Percentiles rank a stretch among this genome's conserved stretches.
phyloP scores from a whole-genome alignment of 2,797 vertebrate species.

The Selene dorsalis region DNA sequence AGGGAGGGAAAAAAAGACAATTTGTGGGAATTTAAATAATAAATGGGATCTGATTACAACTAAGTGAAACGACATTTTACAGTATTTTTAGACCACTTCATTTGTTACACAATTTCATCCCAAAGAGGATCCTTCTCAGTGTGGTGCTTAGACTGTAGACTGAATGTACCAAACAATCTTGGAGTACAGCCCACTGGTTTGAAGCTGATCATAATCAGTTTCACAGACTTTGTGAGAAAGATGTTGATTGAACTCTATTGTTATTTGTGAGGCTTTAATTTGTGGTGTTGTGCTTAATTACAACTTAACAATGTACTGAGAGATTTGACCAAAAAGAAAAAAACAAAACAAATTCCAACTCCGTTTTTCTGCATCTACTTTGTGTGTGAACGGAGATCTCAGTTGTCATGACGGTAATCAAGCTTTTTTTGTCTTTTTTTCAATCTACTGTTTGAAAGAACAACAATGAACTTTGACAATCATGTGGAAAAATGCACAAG shows the following conservation, averaged over 20 bases:
- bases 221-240: background rate
- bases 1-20: background rate
- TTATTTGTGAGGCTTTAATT: constrained; percentile 1
- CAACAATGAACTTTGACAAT: background rate
- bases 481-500: background rate
- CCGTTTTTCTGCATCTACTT: background rate
- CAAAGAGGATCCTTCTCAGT: background rate
- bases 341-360: background rate
- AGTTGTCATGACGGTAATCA: background rate
- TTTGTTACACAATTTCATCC: background rate
- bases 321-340: no score
- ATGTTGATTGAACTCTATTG: background rate
- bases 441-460: background rate
- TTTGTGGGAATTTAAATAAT: constrained; percentile 5
- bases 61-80: background rate
- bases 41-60: constrained; percentile 1
- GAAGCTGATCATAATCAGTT: background rate
- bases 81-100: background rate
- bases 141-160: background rate
- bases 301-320: background rate
- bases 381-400: background rate
- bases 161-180: background rate
- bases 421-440: no score
- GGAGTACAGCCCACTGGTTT: background rate
- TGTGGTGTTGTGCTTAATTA: background rate